Evolutionary conservation across 2,888 invertebrate species (phyloP), one percentile per base, ranked within the genome.

Genomic region (Cheilosia urbana): DNA sequence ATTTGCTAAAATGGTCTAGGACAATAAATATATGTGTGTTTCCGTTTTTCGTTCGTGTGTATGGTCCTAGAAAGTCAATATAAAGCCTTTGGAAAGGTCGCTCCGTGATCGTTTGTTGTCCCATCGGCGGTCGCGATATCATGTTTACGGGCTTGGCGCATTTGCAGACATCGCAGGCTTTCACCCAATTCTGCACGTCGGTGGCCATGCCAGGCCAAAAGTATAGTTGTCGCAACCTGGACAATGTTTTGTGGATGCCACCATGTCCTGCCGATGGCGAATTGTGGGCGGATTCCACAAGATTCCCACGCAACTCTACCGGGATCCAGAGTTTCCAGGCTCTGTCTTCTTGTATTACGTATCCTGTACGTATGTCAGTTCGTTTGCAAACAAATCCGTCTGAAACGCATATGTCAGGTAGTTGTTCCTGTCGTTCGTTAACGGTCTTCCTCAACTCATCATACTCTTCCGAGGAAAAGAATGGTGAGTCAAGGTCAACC

Each of bases 11-110:
- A 19, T 73, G 73, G n/a, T 79, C 81, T 17, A 83, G 3, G 0
- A 60, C 55, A 2, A 87, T 60, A 2, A 82, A 68, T 9, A 80
- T 65, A 7, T 21, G 47, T 0, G 63, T 69, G 17, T 82, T 62
- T n/a, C 71, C 85, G 19, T 13, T 19, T 24, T 53, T 73, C 2
- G 81, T 68, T 13, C 80, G 17, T 1, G 87, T 75, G 30, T 79
- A 75, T 9, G 73, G 78, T 13, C 85, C 85, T 19, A 78, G n/a
- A 5, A 87, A 72, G 49, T 82, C 84, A 0, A 81, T 65, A 42
- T 47, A 69, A 1, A 87, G 9, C 4, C 68, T 24, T 47, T 81
- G 63, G 30, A 80, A 68, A 1, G 83, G 79, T 11, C 78, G 45
- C 7, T 68, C 62, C 4, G 58, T 34, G n/a, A 60, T 51, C 3